Evolutionary conservation across 2,888 invertebrate species (phyloP), one percentile per base, ranked within the genome.

Genomic region (Nycteola revayana): DNA sequence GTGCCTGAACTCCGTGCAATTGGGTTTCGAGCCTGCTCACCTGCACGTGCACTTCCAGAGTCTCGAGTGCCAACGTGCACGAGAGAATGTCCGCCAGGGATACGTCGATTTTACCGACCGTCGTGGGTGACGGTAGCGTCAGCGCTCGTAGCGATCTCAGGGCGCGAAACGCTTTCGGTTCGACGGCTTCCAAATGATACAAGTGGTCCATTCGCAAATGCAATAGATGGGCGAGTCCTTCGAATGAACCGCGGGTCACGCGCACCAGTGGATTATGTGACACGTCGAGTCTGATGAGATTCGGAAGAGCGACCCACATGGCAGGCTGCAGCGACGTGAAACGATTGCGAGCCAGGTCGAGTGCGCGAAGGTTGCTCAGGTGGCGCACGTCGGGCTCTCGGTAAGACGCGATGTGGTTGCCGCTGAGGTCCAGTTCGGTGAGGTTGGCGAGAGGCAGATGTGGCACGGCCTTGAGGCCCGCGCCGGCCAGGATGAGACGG

Each of bases 251-350:
- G 21, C 87, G 82, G 7, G 90, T 77, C 28, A 95, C 81, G 36
- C 92, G 91, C 76, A 93, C 87, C 31, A 96, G 90, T 0, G 95
- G 95, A 82, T 96, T 96, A 55, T 91, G 90, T 0, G 95, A 94
- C 17, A 96, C 74, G 66, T 96, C 95, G 24, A 96, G 85, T 7
- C 91, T 90, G 31, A 92, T 90, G 30, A 96, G 87, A 3, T 91
- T 86, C 3, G 90, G 90, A 31, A 95, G 80, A 49, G 92, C 75
- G 36, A 90, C 80, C 91, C 94, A 94, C 41, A 91, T 89, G 24
- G 93, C 90, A 22, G 92, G 90, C 10, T 93, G 94, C 50, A 95
- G 89, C 21, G 92, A 90, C 0, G 89, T 89, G 23, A 96, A 77
- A 41, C 91, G 91, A 72, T 96, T 96, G 50, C 92, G 90, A 8